These are phyloP conservation scores for Agrochola litura DNA, from an alignment of 2,888 invertebrate species.

Conservation along the genomic window DNA sequence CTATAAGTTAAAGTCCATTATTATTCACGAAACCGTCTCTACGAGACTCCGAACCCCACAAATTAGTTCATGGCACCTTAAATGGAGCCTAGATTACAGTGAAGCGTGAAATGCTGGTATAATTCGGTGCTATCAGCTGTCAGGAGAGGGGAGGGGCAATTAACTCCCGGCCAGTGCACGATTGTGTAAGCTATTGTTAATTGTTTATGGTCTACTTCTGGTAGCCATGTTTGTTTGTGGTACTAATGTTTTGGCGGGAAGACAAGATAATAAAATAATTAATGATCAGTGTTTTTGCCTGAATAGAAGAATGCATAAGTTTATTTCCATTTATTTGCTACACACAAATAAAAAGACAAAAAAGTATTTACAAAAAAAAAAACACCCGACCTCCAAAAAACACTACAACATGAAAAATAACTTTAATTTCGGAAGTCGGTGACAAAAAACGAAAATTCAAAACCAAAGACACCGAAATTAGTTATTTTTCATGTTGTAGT, in stretches of 20 bases:
- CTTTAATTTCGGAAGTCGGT: too few relatives aligned
- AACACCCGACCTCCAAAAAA: too few relatives aligned
- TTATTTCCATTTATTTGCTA: background rate
- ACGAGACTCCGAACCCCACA: constrained; percentile 48
- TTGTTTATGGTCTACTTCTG: constrained; percentile 59
- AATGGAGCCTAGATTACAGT: constrained; percentile 71
- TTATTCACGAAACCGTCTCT: constrained; percentile 42
- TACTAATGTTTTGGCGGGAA: constrained; percentile 38
- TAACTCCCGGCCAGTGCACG: constrained; percentile 56
- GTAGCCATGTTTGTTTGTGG: constrained; percentile 42
- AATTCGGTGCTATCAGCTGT: constrained; percentile 77
- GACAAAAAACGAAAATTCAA: too few relatives aligned
- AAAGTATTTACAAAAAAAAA: too few relatives aligned
- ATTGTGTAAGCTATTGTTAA: constrained; percentile 68
- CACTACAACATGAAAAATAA: too few relatives aligned
- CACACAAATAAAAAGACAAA: too few relatives aligned
- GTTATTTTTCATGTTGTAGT: too few relatives aligned
- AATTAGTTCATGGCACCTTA: constrained; percentile 68
- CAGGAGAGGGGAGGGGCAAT: constrained; percentile 64
- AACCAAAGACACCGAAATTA: too few relatives aligned
- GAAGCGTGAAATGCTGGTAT: constrained; percentile 79
- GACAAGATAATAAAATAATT: constrained; percentile 5
- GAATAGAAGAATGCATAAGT: background rate
- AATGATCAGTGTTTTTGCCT: background rate
- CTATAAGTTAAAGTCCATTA: too few relatives aligned